Evolutionary conservation across 2,113 vertebrate species (phyloP).

Genomic region (Rhinichthys klamathensis): DNA sequence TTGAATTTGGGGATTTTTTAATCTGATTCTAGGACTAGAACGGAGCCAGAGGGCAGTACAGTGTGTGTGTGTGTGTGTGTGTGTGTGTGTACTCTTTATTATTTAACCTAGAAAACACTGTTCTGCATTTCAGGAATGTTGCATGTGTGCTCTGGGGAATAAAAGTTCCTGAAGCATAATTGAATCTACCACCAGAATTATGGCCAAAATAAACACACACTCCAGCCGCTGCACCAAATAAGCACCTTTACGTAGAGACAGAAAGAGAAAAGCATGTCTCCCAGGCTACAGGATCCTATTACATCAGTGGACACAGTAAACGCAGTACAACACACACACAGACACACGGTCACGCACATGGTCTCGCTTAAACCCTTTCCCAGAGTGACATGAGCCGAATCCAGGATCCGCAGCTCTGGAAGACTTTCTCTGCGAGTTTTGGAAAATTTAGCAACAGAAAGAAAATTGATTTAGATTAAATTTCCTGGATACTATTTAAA

Average conservation of each 20-base stretch:
- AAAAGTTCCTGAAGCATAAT: constrained; percentile 37
- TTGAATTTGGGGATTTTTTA: constrained; percentile 82
- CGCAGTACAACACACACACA: constrained; percentile 10
- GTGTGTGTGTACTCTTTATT: neutral
- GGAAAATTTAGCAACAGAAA: neutral
- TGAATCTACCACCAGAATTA: constrained; percentile 24
- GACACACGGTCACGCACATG: constrained; percentile 70
- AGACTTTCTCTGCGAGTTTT: constrained; percentile 50
- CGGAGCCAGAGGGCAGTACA: constrained; percentile 76
- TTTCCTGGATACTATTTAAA: neutral
- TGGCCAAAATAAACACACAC: constrained; percentile 34
- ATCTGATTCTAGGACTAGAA: constrained; percentile 65
- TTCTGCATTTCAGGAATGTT: constrained; percentile 28
- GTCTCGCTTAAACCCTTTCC: constrained; percentile 80
- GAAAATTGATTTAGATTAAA: neutral
- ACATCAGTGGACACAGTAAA: constrained; percentile 14
- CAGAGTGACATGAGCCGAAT: constrained; percentile 51
- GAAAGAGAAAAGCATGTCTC: constrained; percentile 36
- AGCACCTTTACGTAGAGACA: constrained; percentile 20
- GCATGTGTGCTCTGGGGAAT: constrained; percentile 8
- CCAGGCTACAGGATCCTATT: constrained; percentile 19
- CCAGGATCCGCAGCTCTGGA: constrained; percentile 61
- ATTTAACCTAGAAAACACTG: constrained; percentile 23
- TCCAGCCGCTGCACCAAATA: constrained; percentile 8
- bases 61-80: constrained; percentile 19